Evolutionary conservation across 2,113 vertebrate species (phyloP).

Genomic region (Glaucidium brasilianum): DNA sequence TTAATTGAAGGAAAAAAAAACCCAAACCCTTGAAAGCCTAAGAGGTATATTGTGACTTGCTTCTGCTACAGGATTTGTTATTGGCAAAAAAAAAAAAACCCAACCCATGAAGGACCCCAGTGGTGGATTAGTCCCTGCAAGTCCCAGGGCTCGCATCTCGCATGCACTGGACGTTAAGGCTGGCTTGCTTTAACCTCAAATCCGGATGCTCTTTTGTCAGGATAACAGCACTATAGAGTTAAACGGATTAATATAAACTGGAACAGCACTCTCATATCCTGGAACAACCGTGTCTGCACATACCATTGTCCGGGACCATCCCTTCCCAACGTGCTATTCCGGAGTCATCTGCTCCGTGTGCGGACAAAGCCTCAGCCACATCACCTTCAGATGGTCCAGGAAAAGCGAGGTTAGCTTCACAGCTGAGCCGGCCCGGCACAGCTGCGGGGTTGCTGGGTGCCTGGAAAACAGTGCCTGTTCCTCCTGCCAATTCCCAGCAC

Average conservation of each 20-base stretch:
- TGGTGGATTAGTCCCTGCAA: background rate
- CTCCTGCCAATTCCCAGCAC: constrained; percentile 4
- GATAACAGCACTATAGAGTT: background rate
- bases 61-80: background rate
- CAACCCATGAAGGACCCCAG: background rate
- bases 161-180: background rate
- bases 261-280: background rate
- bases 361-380: background rate
- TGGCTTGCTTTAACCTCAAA: background rate
- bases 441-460: background rate
- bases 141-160: rapidly evolving
- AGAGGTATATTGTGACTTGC: background rate
- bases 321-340: background rate
- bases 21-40: background rate
- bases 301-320: background rate
- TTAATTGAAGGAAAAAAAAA: background rate
- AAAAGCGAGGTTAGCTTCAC: background rate
- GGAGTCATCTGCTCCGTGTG: rapidly evolving
- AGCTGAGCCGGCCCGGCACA: background rate
- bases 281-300: background rate
- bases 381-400: background rate
- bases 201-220: background rate
- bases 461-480: background rate
- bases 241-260: background rate
- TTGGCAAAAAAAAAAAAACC: background rate